Evolutionary conservation across 2,113 vertebrate species (phyloP), one percentile per base, ranked within the genome.

Genomic region (Oreochromis spilurus): DNA sequence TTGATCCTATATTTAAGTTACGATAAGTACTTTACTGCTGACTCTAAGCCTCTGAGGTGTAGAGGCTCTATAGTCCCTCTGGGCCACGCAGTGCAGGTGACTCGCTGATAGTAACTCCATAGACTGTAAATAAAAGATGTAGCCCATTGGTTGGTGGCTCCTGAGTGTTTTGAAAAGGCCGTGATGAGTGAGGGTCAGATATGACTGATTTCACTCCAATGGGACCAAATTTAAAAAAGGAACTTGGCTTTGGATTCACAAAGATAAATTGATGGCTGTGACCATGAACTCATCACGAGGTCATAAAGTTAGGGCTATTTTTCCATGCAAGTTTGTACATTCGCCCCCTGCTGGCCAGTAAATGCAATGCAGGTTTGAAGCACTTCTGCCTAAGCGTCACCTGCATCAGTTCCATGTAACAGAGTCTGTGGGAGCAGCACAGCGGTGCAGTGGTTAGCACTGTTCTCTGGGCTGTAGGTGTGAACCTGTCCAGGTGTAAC

Each of bases 271-370:
- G 4, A 2, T 14, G n/a, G 36, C n/a, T 70, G 7, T 40, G 62
- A 24, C 7, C n/a, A 24, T 5, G 12, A 43, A 40, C 11, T 70
- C 36, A 70, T 70, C 62, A 43, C 1, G 36, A 43, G 36, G 36
- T 21, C 62, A 67, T 67, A 38, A 0, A 67, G 36, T 40, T 4
- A 21, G 19, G 62, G 19, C 36, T 21, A 3, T 40, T 38, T 67
- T 67, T 14, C 36, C 34, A 2, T 21, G 62, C 34, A 21, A 1
- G 3, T 40, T 40, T 0, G 7, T 24, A 70, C 65, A 70, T 14
- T 16, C 0, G 0, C 65, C 0, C 4, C 65, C 65, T 70, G 65
- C 65, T 70, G 3, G 7, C 36, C 38, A 43, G n/a, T 70, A 70
- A 70, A 0, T 0, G 29, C 8, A 60, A 34, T 60, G 3, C 62